Conservation (phyloP, 2,797 vertebrate genomes). For the Loris lydekkerianus region DNA sequence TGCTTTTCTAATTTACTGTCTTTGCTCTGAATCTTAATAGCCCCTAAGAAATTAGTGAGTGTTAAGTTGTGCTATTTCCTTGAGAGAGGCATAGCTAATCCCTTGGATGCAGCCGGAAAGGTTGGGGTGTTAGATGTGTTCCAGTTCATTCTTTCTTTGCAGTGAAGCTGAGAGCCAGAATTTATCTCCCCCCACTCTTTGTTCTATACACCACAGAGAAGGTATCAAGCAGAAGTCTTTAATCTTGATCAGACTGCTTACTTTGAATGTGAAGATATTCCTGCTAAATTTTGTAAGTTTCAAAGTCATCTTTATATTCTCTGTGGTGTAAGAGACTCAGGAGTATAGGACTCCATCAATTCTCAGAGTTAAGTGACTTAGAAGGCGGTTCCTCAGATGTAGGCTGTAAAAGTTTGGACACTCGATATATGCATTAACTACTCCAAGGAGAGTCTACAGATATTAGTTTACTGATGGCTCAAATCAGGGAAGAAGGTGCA, state of each 20-base stretch:
- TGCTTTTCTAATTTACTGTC: neutral
- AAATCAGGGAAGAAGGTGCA: neutral
- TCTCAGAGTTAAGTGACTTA: neutral
- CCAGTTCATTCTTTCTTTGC: neutral
- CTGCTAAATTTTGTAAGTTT: neutral
- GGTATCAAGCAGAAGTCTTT: neutral
- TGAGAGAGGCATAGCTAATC: neutral
- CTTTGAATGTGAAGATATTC: neutral
- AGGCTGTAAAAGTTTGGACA: neutral
- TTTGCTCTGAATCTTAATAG: neutral
- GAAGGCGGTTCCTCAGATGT: neutral
- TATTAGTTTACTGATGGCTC: neutral
- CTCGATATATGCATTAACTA: neutral
- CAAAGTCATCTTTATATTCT: neutral
- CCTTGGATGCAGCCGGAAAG: neutral
- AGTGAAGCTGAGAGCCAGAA: neutral
- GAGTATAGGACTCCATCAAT: neutral
- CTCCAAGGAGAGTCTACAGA: neutral
- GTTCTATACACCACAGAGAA: neutral
- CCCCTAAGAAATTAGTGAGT: neutral
- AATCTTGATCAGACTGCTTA: neutral
- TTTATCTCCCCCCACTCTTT: neutral
- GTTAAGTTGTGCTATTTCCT: neutral
- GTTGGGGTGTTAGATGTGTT: neutral
- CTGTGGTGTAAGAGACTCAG: neutral